Conservation (phyloP, 37 sponge, comb jelly and placozoan species). For the Theonella swinhoei region DNA sequence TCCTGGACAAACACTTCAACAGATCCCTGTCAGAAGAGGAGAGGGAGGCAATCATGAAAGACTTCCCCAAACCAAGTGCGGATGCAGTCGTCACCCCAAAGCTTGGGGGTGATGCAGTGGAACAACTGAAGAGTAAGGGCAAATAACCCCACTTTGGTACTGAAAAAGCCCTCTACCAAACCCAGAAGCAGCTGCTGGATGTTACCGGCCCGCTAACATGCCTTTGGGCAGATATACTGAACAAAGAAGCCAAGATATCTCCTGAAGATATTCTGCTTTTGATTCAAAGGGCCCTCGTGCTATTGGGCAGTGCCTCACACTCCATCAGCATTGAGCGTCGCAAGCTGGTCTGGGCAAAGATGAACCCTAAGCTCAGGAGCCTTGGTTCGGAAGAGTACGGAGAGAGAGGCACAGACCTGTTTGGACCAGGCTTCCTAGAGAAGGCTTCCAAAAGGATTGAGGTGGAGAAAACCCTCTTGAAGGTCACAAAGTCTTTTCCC, state of each 20-base stretch:
- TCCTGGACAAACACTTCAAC: slow-evolving; percentile 11
- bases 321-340: slow-evolving; percentile 1
- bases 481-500: too few relatives aligned
- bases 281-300: background rate
- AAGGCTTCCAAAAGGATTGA: too few relatives aligned
- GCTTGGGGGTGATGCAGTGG: background rate
- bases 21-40: slow-evolving; percentile 13
- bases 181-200: too few relatives aligned
- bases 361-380: slow-evolving; percentile 4
- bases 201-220: background rate
- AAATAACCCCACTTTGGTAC: slow-evolving; percentile 30
- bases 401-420: background rate
- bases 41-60: slow-evolving; percentile 11
- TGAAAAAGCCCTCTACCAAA: slow-evolving; percentile 4
- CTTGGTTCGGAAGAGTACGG: background rate
- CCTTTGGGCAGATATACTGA: too few relatives aligned
- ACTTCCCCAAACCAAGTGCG: slow-evolving; percentile 8
- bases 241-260: background rate
- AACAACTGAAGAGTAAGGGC: background rate
- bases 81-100: slow-evolving; percentile 6
- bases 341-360: background rate
- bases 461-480: too few relatives aligned
- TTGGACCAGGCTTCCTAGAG: background rate
- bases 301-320: too few relatives aligned
- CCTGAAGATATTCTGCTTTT: background rate